A percentile compares a stretch with the other conserved stretches of the same genome.
These are phyloP conservation scores for Haliclona indistincta DNA, from an alignment of 37 sponge, comb jelly and placozoan genomes.

Conservation along the genomic window DNA sequence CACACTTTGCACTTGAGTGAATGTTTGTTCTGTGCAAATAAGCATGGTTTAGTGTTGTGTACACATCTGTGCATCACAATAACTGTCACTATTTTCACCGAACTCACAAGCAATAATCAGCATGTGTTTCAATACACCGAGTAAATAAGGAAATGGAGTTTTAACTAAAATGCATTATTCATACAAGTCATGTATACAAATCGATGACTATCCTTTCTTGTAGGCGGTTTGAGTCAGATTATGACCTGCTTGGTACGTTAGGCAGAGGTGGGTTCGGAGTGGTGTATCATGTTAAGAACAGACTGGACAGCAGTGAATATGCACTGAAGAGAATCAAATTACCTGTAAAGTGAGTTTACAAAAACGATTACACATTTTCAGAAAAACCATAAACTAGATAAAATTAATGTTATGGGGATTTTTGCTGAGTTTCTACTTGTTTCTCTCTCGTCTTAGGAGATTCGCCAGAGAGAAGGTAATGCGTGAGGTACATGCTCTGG, in stretches of 20 bases:
- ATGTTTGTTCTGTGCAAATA: too few species aligned
- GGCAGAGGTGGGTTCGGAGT: slow-evolving; percentile 92
- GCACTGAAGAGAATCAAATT: slow-evolving; percentile 86
- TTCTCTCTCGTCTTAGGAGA: slow-evolving; percentile 1
- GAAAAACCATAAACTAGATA: not conserved
- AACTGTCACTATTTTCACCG: too few species aligned
- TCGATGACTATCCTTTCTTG: not conserved
- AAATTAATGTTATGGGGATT: not conserved
- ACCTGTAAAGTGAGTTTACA: slow-evolving; percentile 46
- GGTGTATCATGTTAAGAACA: slow-evolving; percentile 79
- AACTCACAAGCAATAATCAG: too few species aligned
- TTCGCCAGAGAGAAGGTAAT: slow-evolving; percentile 76
- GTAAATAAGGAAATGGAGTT: too few species aligned
- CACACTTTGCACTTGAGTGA: too few species aligned
- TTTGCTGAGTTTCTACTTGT: not conserved
- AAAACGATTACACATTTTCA: not conserved
- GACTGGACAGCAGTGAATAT: slow-evolving; percentile 73
- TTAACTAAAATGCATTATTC: too few species aligned
- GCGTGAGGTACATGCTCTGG: slow-evolving; percentile 85
- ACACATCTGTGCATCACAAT: too few species aligned
- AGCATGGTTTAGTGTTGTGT: too few species aligned
- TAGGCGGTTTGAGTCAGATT: slow-evolving; percentile 70
- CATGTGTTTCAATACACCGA: too few species aligned
- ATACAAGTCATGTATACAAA: too few species aligned
- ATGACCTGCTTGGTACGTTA: slow-evolving; percentile 55